Percentiles rank a stretch among this genome's conserved stretches.
phyloP scores from a whole-genome alignment of 2,888 invertebrate genomes.

The Dorcus hopei region DNA sequence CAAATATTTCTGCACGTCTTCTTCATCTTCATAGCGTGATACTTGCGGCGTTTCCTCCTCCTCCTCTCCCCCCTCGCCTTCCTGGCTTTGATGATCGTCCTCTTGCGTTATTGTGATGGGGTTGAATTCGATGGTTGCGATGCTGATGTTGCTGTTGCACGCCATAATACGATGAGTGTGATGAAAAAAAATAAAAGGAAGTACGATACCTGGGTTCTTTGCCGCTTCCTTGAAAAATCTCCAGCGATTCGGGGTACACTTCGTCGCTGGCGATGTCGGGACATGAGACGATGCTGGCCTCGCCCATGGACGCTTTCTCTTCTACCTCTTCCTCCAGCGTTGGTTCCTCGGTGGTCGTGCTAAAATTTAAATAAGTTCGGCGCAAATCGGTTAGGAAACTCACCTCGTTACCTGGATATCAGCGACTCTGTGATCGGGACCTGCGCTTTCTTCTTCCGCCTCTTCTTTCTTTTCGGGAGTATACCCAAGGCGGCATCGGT shows the following conservation, averaged over 20 bases:
- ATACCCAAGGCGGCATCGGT: conserved; percentile 40
- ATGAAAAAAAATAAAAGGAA: too few species aligned
- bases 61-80: conserved; percentile 17
- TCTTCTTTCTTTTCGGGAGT: conserved; percentile 15
- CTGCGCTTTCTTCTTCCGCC: neutral
- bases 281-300: conserved; percentile 25
- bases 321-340: conserved; percentile 8
- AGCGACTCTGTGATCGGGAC: neutral
- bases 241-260: conserved; percentile 5
- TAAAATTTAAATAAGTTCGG: neutral
- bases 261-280: conserved; percentile 25
- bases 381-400: too few species aligned
- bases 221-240: neutral
- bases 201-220: too few species aligned
- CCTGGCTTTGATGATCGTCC: conserved; percentile 8
- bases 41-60: conserved; percentile 9
- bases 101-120: conserved; percentile 1
- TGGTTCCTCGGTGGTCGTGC: neutral
- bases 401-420: conserved; percentile 5
- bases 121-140: neutral
- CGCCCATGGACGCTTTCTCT: conserved; percentile 13
- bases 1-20: conserved; percentile 9
- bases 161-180: neutral
- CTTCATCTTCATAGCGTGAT: conserved; percentile 2
- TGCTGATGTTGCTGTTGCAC: neutral